Percentiles rank a stretch among this genome's conserved stretches.
These are phyloP conservation scores for Drosophila nr. fundita DNA, from an alignment of 2,888 invertebrate species.

Conservation along the genomic window DNA sequence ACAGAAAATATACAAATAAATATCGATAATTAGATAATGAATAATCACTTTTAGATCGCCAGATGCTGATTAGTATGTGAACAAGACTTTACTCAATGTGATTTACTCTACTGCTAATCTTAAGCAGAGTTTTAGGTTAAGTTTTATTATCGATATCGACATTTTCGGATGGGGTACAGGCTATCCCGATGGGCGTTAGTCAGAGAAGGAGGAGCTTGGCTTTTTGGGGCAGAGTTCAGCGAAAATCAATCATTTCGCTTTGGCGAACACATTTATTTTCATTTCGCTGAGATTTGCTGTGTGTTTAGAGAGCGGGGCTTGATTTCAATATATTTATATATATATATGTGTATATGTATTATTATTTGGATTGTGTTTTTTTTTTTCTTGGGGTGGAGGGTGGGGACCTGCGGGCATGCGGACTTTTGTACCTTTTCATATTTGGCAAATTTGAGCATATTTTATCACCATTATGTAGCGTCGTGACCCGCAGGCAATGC, in stretches of 20 bases:
- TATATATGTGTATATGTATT: slow-evolving; percentile 46
- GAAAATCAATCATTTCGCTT: slow-evolving; percentile 84
- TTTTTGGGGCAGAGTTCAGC: slow-evolving; percentile 31
- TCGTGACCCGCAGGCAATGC: slow-evolving; percentile 70
- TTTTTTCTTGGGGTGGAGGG: background rate
- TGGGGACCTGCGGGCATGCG: slow-evolving; percentile 51
- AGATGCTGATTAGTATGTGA: background rate
- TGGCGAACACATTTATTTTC: slow-evolving; percentile 83
- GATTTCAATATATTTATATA: slow-evolving; percentile 65
- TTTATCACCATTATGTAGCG: slow-evolving; percentile 81
- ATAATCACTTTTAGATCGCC: background rate
- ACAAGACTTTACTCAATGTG: background rate
- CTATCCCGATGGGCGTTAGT: background rate
- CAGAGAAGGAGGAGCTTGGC: background rate
- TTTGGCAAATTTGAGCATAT: slow-evolving; percentile 82
- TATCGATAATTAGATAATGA: background rate
- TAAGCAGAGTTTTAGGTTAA: background rate
- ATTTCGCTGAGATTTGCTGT: slow-evolving; percentile 74
- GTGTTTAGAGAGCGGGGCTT: slow-evolving; percentile 25
- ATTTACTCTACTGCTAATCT: background rate
- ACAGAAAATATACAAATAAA: background rate
- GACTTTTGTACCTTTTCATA: slow-evolving; percentile 75
- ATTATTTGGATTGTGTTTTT: slow-evolving; percentile 58
- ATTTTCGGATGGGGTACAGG: background rate
- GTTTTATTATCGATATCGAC: background rate